A percentile compares a stretch with the other conserved stretches of the same genome.
Evolutionary conservation across 2,888 invertebrate species (phyloP).

Genomic region (Ennomos fuscantarius): DNA sequence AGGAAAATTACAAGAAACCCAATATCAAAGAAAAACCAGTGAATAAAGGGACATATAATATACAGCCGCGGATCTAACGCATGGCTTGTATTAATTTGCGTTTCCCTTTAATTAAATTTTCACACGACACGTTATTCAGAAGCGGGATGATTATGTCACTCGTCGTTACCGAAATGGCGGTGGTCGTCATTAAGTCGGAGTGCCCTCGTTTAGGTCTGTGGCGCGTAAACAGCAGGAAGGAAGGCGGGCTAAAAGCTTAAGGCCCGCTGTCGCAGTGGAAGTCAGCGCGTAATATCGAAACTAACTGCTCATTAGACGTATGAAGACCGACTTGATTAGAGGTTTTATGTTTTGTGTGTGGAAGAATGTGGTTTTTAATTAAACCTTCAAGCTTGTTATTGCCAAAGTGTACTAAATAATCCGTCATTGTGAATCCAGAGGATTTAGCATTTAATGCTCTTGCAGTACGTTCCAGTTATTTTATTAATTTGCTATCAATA

Average conservation of each 20-base stretch:
- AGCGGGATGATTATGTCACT: slow-evolving; percentile 53
- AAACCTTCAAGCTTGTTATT: not conserved
- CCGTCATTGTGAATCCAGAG: no score
- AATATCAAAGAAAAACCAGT: slow-evolving; percentile 3
- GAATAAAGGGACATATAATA: slow-evolving; percentile 14
- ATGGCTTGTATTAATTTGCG: slow-evolving; percentile 37
- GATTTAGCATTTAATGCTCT: no score
- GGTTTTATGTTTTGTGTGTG: no score
- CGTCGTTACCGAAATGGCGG: slow-evolving; percentile 70
- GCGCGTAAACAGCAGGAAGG: slow-evolving; percentile 66
- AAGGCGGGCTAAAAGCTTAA: slow-evolving; percentile 74
- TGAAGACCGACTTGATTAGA: no score
- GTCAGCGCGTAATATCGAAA: slow-evolving; percentile 8
- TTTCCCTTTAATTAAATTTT: slow-evolving; percentile 44
- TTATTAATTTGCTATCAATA: no score
- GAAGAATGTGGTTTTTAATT: no score
- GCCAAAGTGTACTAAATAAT: no score
- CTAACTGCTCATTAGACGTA: not conserved
- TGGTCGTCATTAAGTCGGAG: slow-evolving; percentile 76
- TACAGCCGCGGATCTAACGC: slow-evolving; percentile 21
- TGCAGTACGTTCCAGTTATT: no score
- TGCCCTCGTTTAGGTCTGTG: slow-evolving; percentile 75
- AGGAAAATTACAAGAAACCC: no score
- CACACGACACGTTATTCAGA: slow-evolving; percentile 42
- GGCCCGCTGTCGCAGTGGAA: slow-evolving; percentile 39